Evolutionary conservation across 1,140 invertebrate genomes (phyloP).

Genomic region (Trialeurodes vaporariorum): DNA sequence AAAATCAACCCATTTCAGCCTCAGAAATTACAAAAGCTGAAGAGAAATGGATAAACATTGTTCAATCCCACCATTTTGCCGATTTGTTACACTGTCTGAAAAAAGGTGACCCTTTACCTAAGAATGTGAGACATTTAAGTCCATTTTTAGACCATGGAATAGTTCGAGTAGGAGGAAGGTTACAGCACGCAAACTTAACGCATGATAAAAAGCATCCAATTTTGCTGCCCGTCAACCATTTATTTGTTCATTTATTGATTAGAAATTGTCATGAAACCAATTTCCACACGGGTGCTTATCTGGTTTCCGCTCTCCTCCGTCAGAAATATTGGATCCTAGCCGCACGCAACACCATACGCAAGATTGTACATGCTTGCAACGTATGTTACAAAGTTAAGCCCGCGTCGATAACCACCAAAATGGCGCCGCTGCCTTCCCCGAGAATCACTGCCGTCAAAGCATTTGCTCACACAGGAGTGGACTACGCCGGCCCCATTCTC

Average conservation of each 20-base stretch:
- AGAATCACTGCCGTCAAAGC: constrained; percentile 13
- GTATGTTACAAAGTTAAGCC: constrained; percentile 12
- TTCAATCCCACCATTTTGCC: background rate
- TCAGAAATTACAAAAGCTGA: background rate
- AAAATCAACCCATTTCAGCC: background rate
- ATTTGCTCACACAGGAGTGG: constrained; percentile 20
- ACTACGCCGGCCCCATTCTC: constrained; percentile 22
- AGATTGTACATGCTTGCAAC: constrained; percentile 9
- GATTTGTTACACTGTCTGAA: background rate
- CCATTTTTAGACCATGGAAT: constrained; percentile 31
- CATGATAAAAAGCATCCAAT: constrained; percentile 33
- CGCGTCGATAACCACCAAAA: background rate
- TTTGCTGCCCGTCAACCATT: constrained; percentile 21
- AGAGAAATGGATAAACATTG: background rate
- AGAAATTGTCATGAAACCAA: background rate
- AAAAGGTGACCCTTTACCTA: background rate
- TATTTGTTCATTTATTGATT: background rate
- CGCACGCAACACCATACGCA: constrained; percentile 19
- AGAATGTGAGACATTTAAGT: constrained; percentile 15
- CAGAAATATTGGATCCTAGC: constrained; percentile 29
- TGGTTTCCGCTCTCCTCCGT: constrained; percentile 20
- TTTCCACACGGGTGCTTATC: constrained; percentile 9
- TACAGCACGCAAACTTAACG: constrained; percentile 26
- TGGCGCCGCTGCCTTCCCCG: constrained; percentile 16
- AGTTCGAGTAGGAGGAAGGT: constrained; percentile 32